Conservation (phyloP, 2,113 vertebrate genomes). For the Hippocampus abdominalis region DNA sequence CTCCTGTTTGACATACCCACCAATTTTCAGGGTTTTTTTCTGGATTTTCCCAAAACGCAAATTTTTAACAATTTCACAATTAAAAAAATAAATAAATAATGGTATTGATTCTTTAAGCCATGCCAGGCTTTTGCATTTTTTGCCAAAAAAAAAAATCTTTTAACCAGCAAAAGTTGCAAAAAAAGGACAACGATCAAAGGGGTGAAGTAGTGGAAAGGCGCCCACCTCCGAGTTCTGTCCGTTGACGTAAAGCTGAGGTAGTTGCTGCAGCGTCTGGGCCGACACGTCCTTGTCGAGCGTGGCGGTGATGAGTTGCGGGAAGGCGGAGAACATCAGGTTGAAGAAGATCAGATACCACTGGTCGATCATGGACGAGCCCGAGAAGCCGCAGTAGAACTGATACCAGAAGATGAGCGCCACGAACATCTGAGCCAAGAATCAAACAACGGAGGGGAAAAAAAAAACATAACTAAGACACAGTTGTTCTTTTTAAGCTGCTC, state of each 20-base stretch:
- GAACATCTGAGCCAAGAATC: constrained; percentile 82
- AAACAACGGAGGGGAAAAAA: too few relatives aligned
- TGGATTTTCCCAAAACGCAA: too few relatives aligned
- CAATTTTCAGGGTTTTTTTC: too few relatives aligned
- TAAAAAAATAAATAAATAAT: too few relatives aligned
- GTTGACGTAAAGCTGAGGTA: constrained; percentile 88
- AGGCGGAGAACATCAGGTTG: constrained; percentile 95
- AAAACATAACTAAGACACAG: too few relatives aligned
- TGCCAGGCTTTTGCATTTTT: too few relatives aligned
- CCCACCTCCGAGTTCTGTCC: constrained; percentile 90
- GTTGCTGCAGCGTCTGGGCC: constrained; percentile 77
- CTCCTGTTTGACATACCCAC: too few relatives aligned
- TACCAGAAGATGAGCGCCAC: constrained; percentile 97
- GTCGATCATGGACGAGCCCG: constrained; percentile 92
- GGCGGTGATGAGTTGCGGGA: constrained; percentile 94
- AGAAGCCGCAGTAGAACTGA: constrained; percentile 98
- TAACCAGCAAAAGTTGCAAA: not conserved
- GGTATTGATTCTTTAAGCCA: too few relatives aligned
- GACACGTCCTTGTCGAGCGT: constrained; percentile 93
- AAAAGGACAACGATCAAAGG: not conserved
- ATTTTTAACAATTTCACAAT: too few relatives aligned
- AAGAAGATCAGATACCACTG: constrained; percentile 99
- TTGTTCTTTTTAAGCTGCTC: too few relatives aligned
- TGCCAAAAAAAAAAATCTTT: too few relatives aligned
- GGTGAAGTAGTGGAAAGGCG: not conserved